Conservation (phyloP, 1,140 invertebrate genomes). For the Chironomus tepperi region DNA sequence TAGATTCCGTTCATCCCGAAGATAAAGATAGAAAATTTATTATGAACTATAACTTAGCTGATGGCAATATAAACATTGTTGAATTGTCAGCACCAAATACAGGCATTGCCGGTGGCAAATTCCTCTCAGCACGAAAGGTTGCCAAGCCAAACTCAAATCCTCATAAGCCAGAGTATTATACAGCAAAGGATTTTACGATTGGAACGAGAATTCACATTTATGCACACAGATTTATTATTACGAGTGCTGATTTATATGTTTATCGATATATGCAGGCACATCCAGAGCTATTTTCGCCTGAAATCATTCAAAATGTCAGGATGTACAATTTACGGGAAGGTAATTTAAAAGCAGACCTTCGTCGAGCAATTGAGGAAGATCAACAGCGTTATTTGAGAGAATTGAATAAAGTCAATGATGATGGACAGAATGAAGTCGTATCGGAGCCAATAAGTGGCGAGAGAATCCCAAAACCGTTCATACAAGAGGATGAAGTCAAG, state of each 20-base stretch:
- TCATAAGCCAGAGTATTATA: slow-evolving; percentile 53
- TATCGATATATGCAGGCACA: slow-evolving; percentile 62
- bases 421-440: neutral
- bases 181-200: slow-evolving; percentile 57
- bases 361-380: neutral
- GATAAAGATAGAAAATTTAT: slow-evolving; percentile 55
- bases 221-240: slow-evolving; percentile 56
- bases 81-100: slow-evolving; percentile 56
- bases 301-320: slow-evolving; percentile 50
- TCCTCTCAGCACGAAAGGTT: slow-evolving; percentile 56
- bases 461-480: neutral
- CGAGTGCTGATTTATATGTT: slow-evolving; percentile 56
- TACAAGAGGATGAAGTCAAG: neutral
- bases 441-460: neutral
- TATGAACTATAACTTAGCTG: slow-evolving; percentile 54
- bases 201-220: slow-evolving; percentile 54
- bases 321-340: slow-evolving; percentile 51
- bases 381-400: neutral
- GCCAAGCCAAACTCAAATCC: slow-evolving; percentile 54
- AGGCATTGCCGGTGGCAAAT: slow-evolving; percentile 58
- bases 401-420: neutral
- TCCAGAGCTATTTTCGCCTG: slow-evolving; percentile 53
- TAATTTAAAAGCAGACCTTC: slow-evolving; percentile 47
- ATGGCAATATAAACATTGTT: slow-evolving; percentile 51
- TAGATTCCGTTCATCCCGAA: slow-evolving; percentile 59